Percentiles rank a stretch among this genome's conserved stretches.
Evolutionary conservation across 2,113 vertebrate species (phyloP).

Genomic region (Bucco capensis): DNA sequence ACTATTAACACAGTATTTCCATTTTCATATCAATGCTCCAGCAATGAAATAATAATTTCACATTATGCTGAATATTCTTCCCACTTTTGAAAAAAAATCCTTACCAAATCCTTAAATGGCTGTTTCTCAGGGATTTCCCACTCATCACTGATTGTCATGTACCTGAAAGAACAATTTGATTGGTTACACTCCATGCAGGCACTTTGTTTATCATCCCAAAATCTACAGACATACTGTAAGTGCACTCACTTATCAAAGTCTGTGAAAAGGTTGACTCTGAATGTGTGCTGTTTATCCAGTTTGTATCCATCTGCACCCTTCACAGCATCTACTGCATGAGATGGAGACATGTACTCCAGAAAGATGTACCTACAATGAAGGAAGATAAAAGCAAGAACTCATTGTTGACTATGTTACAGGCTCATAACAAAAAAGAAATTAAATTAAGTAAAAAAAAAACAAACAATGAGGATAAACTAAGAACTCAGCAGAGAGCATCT

Average conservation of each 20-base stretch:
- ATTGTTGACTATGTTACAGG: accelerated
- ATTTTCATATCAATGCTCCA: neutral
- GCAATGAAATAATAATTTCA: neutral
- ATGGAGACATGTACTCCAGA: slow-evolving; percentile 90
- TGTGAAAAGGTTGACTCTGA: slow-evolving; percentile 96
- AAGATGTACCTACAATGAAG: slow-evolving; percentile 86
- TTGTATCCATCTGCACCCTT: slow-evolving; percentile 98
- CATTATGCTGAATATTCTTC: neutral
- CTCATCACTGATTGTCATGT: slow-evolving; percentile 96
- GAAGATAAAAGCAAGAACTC: neutral
- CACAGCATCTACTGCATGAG: slow-evolving; percentile 89
- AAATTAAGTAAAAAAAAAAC: neutral
- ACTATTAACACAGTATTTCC: neutral
- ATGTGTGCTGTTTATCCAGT: slow-evolving; percentile 96
- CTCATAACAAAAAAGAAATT: neutral
- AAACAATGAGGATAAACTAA: neutral
- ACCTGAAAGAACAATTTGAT: slow-evolving; percentile 69
- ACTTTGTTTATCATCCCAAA: neutral
- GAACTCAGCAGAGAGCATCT: neutral
- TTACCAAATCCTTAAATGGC: slow-evolving; percentile 97
- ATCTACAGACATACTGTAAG: accelerated
- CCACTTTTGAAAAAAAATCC: neutral
- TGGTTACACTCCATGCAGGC: neutral
- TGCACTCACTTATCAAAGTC: slow-evolving; percentile 94
- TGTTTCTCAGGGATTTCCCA: slow-evolving; percentile 98